Conservation (phyloP, 2,888 invertebrate genomes). For the Heliconius charithonia region DNA sequence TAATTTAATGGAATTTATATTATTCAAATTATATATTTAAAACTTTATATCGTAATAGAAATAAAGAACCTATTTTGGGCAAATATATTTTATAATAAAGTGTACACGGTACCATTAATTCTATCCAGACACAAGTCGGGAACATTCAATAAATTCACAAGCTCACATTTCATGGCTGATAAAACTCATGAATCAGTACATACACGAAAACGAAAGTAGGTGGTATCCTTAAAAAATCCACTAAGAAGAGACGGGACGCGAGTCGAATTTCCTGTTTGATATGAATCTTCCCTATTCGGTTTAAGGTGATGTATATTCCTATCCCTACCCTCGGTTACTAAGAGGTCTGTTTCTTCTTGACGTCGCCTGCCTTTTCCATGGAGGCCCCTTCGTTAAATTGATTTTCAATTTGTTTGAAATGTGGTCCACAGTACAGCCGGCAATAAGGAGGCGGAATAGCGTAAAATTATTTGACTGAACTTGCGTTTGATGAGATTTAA, state of each 20-base stretch:
- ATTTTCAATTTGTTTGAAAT: slow-evolving; percentile 83
- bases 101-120: slow-evolving; percentile 65
- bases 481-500: slow-evolving; percentile 70
- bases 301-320: slow-evolving; percentile 83
- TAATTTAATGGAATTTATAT: background rate
- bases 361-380: slow-evolving; percentile 63
- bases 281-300: slow-evolving; percentile 83
- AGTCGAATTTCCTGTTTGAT: slow-evolving; percentile 82
- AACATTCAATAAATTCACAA: slow-evolving; percentile 75
- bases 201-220: slow-evolving; percentile 75
- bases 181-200: slow-evolving; percentile 82
- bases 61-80: background rate
- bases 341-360: slow-evolving; percentile 60
- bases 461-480: slow-evolving; percentile 77
- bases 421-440: slow-evolving; percentile 75
- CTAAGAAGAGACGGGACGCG: slow-evolving; percentile 70
- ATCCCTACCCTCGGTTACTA: slow-evolving; percentile 72
- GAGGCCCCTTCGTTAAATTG: slow-evolving; percentile 77
- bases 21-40: background rate
- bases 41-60: no score
- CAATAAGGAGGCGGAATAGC: slow-evolving; percentile 76
- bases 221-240: slow-evolving; percentile 76
- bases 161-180: slow-evolving; percentile 80
- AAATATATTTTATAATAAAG: background rate
- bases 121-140: slow-evolving; percentile 63